Evolutionary conservation across 92 coral and sea anemone species (phyloP), one percentile per base, ranked within the genome.

Genomic region (Porites rus): DNA sequence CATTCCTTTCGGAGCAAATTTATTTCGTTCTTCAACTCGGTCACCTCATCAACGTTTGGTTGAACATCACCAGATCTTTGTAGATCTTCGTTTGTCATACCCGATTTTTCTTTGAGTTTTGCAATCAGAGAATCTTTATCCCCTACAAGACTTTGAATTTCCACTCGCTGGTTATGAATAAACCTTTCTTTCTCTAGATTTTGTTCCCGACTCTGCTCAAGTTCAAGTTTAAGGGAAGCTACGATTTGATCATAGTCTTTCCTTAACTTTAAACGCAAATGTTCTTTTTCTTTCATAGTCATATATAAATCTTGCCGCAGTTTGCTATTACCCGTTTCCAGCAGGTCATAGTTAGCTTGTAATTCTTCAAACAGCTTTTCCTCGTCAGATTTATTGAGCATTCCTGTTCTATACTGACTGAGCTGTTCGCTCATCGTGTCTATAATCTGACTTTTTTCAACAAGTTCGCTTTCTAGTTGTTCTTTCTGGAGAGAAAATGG

Each of bases 101-200:
- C 53, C 3, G 28, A 28, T 53, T 51, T 90, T 63, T 92, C 93
- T 85, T 92, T 60, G 17, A 95, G 89, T 70, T 81, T 88, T 4
- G 92, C 91, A 25, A 89, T 91, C 18, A 96, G 65, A 18, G 82
- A 82, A 18, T 94, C 95, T 82, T 93, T 96, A 69, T 96, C 99
- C 79, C 81, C 87, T 19, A 95, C 93, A 28, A 95, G 86, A 50
- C 87, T 84, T 46, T 95, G 93, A 53, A 96, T 89, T 67, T 96
- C 99, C 5, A 85, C 70, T 1, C 99, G 83, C 8, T 94, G 82
- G 60, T 85, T 84, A 80, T 93, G 95, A 51, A 94, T 72, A 1
- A 93, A 88, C 83, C 89, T 94, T 74, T 95, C 99, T 68, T 94
- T 93, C 76, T 95, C 96, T 19, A 96, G 76, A 64, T 75, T 85